These are phyloP conservation scores for Drosophila testacea DNA, from an alignment of 2,888 invertebrate species.

Conservation along the genomic window DNA sequence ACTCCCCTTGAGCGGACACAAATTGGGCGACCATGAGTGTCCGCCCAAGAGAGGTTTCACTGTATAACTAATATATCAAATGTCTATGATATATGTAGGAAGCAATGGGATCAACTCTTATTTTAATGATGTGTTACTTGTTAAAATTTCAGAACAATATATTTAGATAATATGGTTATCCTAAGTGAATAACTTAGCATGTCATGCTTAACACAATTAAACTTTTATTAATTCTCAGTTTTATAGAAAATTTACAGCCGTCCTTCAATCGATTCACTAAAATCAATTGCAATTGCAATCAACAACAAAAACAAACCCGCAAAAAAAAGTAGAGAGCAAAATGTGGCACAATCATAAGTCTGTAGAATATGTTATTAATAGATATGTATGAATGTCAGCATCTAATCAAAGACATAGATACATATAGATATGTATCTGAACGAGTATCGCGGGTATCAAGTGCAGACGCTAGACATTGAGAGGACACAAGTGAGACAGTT, in stretches of 20 bases:
- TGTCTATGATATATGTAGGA: too few species aligned
- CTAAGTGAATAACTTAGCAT: neutral
- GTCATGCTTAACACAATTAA: neutral
- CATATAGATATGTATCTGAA: constrained; percentile 22
- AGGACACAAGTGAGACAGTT: constrained; percentile 15
- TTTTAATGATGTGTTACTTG: too few species aligned
- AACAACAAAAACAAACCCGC: constrained; percentile 38
- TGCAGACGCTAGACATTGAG: constrained; percentile 29
- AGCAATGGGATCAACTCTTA: too few species aligned
- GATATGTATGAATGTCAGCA: constrained; percentile 30
- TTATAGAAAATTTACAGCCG: constrained; percentile 4
- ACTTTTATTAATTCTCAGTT: constrained; percentile 3
- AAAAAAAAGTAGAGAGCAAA: constrained; percentile 20
- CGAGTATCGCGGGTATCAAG: constrained; percentile 9
- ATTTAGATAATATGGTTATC: neutral
- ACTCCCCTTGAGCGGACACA: too few species aligned
- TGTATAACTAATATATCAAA: too few species aligned
- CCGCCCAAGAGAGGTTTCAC: too few species aligned
- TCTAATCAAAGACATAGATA: constrained; percentile 25
- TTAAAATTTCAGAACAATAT: too few species aligned
- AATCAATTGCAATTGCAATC: constrained; percentile 38
- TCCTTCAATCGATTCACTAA: constrained; percentile 9
- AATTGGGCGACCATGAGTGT: too few species aligned
- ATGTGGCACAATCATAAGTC: constrained; percentile 23
- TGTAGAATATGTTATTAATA: constrained; percentile 15